phyloP scores from a whole-genome alignment of 2,113 vertebrate species.

The Diphyllodes magnificus region DNA sequence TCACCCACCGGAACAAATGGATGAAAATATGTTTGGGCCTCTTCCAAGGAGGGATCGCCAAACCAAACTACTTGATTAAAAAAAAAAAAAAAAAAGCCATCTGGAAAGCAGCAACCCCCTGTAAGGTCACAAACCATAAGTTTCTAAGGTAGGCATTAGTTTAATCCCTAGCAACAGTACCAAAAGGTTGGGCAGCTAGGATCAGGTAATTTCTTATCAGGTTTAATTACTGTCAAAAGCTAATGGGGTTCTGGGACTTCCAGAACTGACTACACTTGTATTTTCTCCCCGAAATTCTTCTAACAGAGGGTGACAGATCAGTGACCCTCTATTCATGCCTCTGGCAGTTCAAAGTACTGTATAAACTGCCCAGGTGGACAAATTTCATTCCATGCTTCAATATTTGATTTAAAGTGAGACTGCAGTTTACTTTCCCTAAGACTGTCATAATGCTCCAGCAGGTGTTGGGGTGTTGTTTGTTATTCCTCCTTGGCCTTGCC shows the following conservation, averaged over 20 bases:
- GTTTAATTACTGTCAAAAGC: not conserved
- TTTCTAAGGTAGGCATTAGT: not conserved
- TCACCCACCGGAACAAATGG: not conserved
- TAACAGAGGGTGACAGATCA: not conserved
- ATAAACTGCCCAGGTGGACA: not conserved
- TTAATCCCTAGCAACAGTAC: not conserved
- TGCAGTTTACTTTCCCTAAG: not conserved
- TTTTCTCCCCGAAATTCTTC: not conserved
- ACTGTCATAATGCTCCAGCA: not conserved
- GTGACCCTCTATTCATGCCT: not conserved
- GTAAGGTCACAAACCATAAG: not conserved
- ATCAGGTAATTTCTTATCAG: not conserved
- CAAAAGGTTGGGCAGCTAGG: not conserved
- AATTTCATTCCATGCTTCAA: not conserved
- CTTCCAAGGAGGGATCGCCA: not conserved
- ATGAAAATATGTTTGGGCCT: not conserved
- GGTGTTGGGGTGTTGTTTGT: not conserved
- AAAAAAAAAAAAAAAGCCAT: not conserved
- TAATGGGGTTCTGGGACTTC: not conserved
- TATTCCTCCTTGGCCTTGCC: not conserved
- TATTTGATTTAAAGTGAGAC: not conserved
- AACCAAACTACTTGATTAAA: not conserved
- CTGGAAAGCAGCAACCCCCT: not conserved
- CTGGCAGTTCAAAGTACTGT: not conserved
- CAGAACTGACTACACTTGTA: not conserved